Conservation (phyloP, 2,888 invertebrate genomes). For the Galeopsomyia nigrocyanea region DNA sequence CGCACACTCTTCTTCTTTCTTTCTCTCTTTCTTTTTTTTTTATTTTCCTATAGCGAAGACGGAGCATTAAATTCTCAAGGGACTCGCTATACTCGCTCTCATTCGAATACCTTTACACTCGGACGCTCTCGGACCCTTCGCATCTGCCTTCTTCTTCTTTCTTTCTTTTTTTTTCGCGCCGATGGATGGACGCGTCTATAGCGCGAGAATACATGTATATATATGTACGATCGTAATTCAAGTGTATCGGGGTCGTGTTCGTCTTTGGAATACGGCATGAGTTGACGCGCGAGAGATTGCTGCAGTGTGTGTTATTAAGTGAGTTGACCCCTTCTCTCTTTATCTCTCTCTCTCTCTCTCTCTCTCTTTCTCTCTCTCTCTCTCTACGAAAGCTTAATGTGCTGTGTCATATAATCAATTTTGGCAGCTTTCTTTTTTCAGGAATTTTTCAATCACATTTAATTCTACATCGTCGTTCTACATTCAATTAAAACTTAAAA, state of each 20-base stretch:
- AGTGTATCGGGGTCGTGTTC: slow-evolving; percentile 48
- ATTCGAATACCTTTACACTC: slow-evolving; percentile 66
- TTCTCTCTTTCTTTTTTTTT: slow-evolving; percentile 36
- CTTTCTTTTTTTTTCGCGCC: slow-evolving; percentile 32
- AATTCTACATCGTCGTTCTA: background rate
- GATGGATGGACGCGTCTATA: background rate
- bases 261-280: slow-evolving; percentile 23
- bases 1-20: slow-evolving; percentile 43
- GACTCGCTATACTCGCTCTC: slow-evolving; percentile 54
- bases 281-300: background rate
- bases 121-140: slow-evolving; percentile 62
- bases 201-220: slow-evolving; percentile 49
- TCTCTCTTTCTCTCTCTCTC: too few species aligned
- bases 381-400: slow-evolving; percentile 3
- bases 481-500: too few species aligned
- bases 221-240: slow-evolving; percentile 46
- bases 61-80: slow-evolving; percentile 35
- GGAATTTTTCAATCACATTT: background rate
- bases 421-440: background rate
- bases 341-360: too few species aligned
- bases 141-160: slow-evolving; percentile 41
- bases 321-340: background rate
- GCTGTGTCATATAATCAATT: slow-evolving; percentile 14
- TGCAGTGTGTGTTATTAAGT: too few species aligned
- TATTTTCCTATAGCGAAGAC: slow-evolving; percentile 5